phyloP scores from a whole-genome alignment of 2,888 invertebrate species.

The Chloroclystis v-ata region DNA sequence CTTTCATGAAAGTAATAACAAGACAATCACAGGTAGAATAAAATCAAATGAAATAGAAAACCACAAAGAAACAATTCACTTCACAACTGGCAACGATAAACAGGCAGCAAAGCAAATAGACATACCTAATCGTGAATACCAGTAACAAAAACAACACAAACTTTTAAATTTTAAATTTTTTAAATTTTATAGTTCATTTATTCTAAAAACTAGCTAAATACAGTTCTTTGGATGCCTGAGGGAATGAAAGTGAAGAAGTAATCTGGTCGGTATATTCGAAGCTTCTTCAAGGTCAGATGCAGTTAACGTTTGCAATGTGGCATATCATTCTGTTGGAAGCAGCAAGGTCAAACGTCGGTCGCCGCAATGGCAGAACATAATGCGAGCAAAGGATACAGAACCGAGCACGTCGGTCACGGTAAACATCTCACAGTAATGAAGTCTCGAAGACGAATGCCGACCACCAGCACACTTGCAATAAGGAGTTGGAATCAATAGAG shows the following conservation, averaged over 20 bases:
- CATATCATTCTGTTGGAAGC: conserved; percentile 51
- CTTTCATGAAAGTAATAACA: too few relatives aligned
- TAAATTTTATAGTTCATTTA: too few relatives aligned
- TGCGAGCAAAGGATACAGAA: conserved; percentile 44
- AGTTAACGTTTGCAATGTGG: conserved; percentile 50
- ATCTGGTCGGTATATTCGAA: conserved; percentile 12
- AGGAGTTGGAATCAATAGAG: conserved; percentile 30
- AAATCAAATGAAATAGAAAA: conserved; percentile 44
- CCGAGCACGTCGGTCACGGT: conserved; percentile 59
- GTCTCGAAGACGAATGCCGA: conserved; percentile 49
- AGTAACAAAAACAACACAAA: conserved; percentile 35
- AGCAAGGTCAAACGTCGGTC: conserved; percentile 63
- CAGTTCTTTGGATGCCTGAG: conserved; percentile 3
- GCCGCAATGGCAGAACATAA: conserved; percentile 52
- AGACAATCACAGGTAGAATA: too few relatives aligned
- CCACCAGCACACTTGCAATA: conserved; percentile 44
- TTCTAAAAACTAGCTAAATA: too few relatives aligned
- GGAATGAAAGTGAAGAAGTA: conserved; percentile 5
- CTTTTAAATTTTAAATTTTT: too few relatives aligned
- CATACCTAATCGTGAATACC: conserved; percentile 30
- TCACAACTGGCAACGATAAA: conserved; percentile 39
- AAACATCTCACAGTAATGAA: conserved; percentile 57
- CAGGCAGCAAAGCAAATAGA: conserved; percentile 38
- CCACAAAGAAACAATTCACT: conserved; percentile 45
- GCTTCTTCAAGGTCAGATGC: conserved; percentile 46